These are phyloP conservation scores for Xylota segnis DNA, from an alignment of 2,888 invertebrate genomes.

Conservation along the genomic window DNA sequence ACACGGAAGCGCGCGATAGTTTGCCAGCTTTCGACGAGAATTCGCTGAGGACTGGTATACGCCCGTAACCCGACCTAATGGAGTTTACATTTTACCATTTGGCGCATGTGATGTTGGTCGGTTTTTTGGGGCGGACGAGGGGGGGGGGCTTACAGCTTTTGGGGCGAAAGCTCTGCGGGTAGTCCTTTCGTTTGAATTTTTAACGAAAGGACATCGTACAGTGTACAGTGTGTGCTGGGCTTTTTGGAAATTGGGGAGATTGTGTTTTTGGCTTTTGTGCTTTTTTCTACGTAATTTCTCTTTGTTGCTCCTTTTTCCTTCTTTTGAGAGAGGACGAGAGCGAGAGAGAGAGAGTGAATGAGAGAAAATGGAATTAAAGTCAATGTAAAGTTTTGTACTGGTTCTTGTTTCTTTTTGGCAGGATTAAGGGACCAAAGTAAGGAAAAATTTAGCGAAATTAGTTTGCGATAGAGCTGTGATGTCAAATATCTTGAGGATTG, in stretches of 20 bases:
- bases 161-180: constrained; percentile 19
- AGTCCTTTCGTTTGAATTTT: constrained; percentile 48
- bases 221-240: neutral
- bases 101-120: constrained; percentile 67
- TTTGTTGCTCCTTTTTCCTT: neutral
- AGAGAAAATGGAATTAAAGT: constrained; percentile 14
- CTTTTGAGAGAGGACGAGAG: neutral
- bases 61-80: constrained; percentile 72
- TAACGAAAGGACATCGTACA: constrained; percentile 37
- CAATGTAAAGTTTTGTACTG: constrained; percentile 9
- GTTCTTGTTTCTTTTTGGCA: neutral
- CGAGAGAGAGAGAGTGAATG: neutral
- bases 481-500: constrained; percentile 65
- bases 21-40: constrained; percentile 74
- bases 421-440: constrained; percentile 24
- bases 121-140: no score
- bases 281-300: constrained; percentile 17
- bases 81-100: constrained; percentile 68
- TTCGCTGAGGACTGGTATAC: constrained; percentile 77
- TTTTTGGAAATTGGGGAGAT: constrained; percentile 14
- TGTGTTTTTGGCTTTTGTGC: constrained; percentile 11
- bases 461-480: constrained; percentile 53
- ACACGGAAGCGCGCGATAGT: constrained; percentile 60
- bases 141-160: constrained; percentile 47
- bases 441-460: constrained; percentile 40